Base-by-base conservation (phyloP, 2,797 vertebrate genomes). In the Gymnothorax javanicus region DNA sequence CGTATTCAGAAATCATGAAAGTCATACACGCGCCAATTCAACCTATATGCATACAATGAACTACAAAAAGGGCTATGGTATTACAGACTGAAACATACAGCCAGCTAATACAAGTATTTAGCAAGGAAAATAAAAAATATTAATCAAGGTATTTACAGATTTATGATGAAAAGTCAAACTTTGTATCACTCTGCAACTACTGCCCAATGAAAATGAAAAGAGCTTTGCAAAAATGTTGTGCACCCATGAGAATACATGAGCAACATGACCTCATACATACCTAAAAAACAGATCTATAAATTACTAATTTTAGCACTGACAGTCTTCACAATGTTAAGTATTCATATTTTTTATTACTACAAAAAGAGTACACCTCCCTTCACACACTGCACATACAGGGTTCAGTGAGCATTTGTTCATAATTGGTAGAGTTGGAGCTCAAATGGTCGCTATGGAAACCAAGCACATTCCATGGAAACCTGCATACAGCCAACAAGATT, bases 391-490 rank as follows among this genome's bases (percentile, higher is more conserved):
- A 69, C 77, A 86, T 79, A 57, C 79, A 82, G 33, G 54, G 15
- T 82, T 82, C 77, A 86, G 17, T 85, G 85, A 54, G 83, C 71
- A 86, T 86, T 85, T 50, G 88, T 84, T 87, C 87, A 86, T 43
- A 86, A 83, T 87, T 73, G 86, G 88, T 88, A 2, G 87, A 86
- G 54, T 62, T 64, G 85, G 85, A 11, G 85, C 67, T 79, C 73
- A 27, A 86, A 77, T 50, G 23, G 89, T 95, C 83, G 0, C 95
- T 86, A 95, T 95, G 93, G 95, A 93, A 95, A 96, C 94, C 88
- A 89, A 93, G 91, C 71, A 84, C 88, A 92, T 96, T 83, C 94
- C 94, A 95, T 95, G 94, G 95, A 94, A 95, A 96, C 95, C 84
- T 60, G 77, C 64, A 85, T 89, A 90, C 91, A 88, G 85, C 90